These are phyloP conservation scores for Andrena chrysosceles DNA, from an alignment of 2,888 invertebrate species.

Conservation along the genomic window DNA sequence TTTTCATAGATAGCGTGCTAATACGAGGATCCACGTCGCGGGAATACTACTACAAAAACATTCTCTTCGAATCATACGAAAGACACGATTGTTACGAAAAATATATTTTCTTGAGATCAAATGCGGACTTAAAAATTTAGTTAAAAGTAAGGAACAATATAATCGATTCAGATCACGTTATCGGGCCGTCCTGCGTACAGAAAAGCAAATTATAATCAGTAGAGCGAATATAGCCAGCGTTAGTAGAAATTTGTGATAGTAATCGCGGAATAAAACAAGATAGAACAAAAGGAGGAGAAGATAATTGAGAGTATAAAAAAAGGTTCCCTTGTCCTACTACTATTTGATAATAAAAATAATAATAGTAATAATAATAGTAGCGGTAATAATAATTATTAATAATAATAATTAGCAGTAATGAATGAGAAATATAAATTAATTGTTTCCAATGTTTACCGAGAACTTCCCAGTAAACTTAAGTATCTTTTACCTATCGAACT, in stretches of 20 bases:
- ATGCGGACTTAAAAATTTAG: constrained; percentile 47
- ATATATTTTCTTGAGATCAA: constrained; percentile 70
- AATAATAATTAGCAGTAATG: constrained; percentile 60
- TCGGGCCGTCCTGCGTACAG: constrained; percentile 64
- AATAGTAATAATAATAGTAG: constrained; percentile 34
- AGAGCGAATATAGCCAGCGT: constrained; percentile 45
- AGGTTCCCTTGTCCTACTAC: constrained; percentile 70
- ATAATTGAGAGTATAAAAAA: constrained; percentile 71
- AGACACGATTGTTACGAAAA: constrained; percentile 59
- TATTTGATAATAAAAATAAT: constrained; percentile 51
- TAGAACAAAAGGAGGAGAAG: constrained; percentile 61
- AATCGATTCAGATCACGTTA: constrained; percentile 50
- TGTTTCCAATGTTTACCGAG: constrained; percentile 60
- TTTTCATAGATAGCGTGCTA: constrained; percentile 19
- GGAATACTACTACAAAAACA: constrained; percentile 46
- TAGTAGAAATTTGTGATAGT: constrained; percentile 40
- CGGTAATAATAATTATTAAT: constrained; percentile 37
- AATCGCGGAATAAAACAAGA: constrained; percentile 54
- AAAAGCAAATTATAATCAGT: constrained; percentile 52
- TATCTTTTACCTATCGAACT: constrained; percentile 66
- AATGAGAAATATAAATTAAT: constrained; percentile 72
- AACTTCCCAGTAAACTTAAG: constrained; percentile 59
- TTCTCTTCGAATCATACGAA: constrained; percentile 44
- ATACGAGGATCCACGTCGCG: background rate
- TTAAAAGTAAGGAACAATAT: constrained; percentile 55